A percentile compares a stretch with the other conserved stretches of the same genome.
Evolutionary conservation across 2,113 vertebrate genomes (phyloP).

Genomic region (Vimba vimba): DNA sequence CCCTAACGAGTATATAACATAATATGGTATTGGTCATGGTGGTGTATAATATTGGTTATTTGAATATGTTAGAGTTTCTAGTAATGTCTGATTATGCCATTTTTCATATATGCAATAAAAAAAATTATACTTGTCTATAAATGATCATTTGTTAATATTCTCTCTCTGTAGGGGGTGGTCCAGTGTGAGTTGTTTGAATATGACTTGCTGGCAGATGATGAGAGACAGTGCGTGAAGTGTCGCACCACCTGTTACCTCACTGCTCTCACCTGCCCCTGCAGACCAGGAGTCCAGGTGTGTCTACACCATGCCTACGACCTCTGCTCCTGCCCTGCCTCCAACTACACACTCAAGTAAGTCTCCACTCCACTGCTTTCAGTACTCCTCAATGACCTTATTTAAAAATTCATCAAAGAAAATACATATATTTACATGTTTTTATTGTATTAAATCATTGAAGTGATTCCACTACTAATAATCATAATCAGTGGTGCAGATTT

Average conservation of each 20-base stretch:
- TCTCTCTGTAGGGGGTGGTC: slow-evolving; percentile 80
- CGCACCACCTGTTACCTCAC: slow-evolving; percentile 98
- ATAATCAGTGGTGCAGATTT: neutral
- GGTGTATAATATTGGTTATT: neutral
- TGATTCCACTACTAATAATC: neutral
- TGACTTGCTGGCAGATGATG: slow-evolving; percentile 92
- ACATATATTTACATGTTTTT: no score
- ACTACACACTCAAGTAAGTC: slow-evolving; percentile 89
- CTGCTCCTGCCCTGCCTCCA: slow-evolving; percentile 84
- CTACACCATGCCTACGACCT: slow-evolving; percentile 85
- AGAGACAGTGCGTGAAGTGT: slow-evolving; percentile 93
- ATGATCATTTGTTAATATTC: neutral
- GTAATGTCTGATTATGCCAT: neutral
- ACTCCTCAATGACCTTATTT: neutral
- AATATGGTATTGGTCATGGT: neutral
- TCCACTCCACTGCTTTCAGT: neutral
- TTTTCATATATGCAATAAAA: neutral
- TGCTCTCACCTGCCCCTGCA: slow-evolving; percentile 87
- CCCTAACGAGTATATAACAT: no score
- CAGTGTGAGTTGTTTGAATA: slow-evolving; percentile 82
- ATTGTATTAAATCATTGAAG: neutral
- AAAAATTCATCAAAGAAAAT: no score
- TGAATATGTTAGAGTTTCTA: neutral
- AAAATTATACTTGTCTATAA: neutral
- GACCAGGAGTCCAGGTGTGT: slow-evolving; percentile 86